Evolutionary conservation across 2,797 vertebrate genomes (phyloP), one percentile per base, ranked within the genome.

Genomic region (Myripristis murdjan): DNA sequence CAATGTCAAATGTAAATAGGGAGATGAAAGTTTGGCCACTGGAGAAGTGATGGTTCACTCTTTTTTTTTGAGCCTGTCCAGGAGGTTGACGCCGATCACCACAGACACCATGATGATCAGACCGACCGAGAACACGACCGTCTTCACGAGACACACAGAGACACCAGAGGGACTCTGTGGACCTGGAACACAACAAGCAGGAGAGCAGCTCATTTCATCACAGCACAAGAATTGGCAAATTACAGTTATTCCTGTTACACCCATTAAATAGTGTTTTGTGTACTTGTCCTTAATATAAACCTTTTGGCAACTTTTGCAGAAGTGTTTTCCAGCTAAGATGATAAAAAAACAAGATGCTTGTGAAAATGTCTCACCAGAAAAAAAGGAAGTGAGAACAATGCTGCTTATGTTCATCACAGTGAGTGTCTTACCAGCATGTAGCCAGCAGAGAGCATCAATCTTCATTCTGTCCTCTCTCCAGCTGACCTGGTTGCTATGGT

Each of bases 401-500:
- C 23, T 24, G 23, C 23, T n/a, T n/a, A n/a, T n/a, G n/a, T n/a
- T 24, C 24, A 23, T 24, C 23, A 24, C 23, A 24, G 23, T 24
- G 23, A 24, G 23, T 24, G 18, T 37, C 28, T 60, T 41, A 60
- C 57, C 44, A 48, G 35, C 3, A 11, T 22, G 18, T 3, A 2
- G 7, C 11, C 2, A 1, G 44, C 84, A 86, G 2, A 59, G 6
- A 2, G 3, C 0, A 22, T 2, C 0, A 2, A 73, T 28, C 0
- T 58, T 0, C 18, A 0, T 46, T 2, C 0, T 18, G 0, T 59
- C 2, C 0, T 9, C 0, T 11, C 6, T 14, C 76, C 52, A 57
- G 80, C 76, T 89, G 37, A 87, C 77, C 0, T 39, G 0, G 80
- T 91, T 92, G 76, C 83, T 90, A 12, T 92, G 75, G 76, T 84